Base-by-base conservation (phyloP, 2,888 invertebrate genomes). In the Lumbricus terrestris region DNA sequence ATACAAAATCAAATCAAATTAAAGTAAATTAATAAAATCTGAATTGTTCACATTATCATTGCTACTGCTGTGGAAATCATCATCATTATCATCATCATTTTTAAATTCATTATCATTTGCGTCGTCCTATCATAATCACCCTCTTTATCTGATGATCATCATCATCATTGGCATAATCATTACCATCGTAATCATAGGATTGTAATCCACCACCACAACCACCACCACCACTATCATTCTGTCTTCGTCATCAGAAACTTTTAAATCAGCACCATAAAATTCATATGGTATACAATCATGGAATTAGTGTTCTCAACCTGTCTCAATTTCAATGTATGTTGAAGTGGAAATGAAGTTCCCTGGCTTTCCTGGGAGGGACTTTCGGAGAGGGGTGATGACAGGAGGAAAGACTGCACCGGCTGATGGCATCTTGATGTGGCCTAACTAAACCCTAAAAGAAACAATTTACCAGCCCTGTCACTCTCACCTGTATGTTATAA, bases 371-470 rank as follows among this genome's bases (percentile, higher is more conserved):
- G 91, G 38, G 18, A 91, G 88, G 23, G 92, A 91, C 90, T 92
- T 92, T 82, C 94, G 90, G 88, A 95, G 90, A 23, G 94, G 93
- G 40, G 92, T 93, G 38, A 95, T 94, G 29, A 92, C 89, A 20
- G 95, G 95, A 5, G 94, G 93, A 90, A 93, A 93, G 18, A 95
- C 93, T 33, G 94, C 95, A 69, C 95, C 95, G 16, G 93, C 93
- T 42, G 91, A 91, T 33, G 94, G 93, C 94, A 94, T 94, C 29
- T 23, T 69, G 47, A 54, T 38, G 35, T 29, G 34, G 34, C 85
- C 38, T 37, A 33, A 88, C 88, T 88, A 29, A 34, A 35, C 38
- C n/a, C 88, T 16, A 23, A 34, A 85, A 88, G n/a, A 69, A 69
- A 69, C 69, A 69, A 69, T 69, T 69, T 69, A 69, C 23, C 69